Base-by-base conservation (phyloP, 2,888 invertebrate species). In the Neelides folsomi region DNA sequence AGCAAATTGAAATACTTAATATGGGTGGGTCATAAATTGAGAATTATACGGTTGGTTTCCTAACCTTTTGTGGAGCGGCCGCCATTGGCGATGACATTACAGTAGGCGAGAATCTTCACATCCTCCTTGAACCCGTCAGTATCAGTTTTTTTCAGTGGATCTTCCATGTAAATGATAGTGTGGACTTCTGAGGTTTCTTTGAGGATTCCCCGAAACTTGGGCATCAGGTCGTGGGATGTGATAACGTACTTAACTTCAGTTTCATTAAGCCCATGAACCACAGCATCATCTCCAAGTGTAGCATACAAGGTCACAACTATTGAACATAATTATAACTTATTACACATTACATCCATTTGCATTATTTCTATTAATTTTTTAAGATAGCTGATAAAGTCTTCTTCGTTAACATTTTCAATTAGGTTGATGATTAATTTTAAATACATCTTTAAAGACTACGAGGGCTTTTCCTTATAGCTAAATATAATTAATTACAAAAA, bases 241-340 rank as follows among this genome's bases (percentile, higher is more conserved):
- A 98, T 86, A 37, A 97, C 86, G 8, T 87, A 83, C 43, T 83
- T 81, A 1, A 90, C 93, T 69, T 94, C 92, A 0, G 97, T 93
- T 76, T 98, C 94, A 70, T 90, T 92, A 68, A 98, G 86, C 65
- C 94, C 94, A 72, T 94, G 94, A 6, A 86, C 82, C 56, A 98
- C 86, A 1, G 94, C 97, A 7, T 97, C 95, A 68, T 94, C 92
- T 36, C 95, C 94, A 12, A 98, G 76, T 0, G 95, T 97, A 1
- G 97, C 88, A 71, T 98, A 98, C 64, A 98, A 83, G 0, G 97
- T 98, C 2, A 94, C 94, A 68, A 97, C 86, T 77, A 76, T 58
- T 65, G 72, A 57, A 58, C 47, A 27, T 53, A 57, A 54, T 51
- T 27, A 5, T 27, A 27, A 27, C 27, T 27, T 27, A 7, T 5